A percentile compares a stretch with the other conserved stretches of the same genome.
These are phyloP conservation scores for Harpalus rubripes DNA, from an alignment of 2,888 invertebrate species.

Conservation along the genomic window DNA sequence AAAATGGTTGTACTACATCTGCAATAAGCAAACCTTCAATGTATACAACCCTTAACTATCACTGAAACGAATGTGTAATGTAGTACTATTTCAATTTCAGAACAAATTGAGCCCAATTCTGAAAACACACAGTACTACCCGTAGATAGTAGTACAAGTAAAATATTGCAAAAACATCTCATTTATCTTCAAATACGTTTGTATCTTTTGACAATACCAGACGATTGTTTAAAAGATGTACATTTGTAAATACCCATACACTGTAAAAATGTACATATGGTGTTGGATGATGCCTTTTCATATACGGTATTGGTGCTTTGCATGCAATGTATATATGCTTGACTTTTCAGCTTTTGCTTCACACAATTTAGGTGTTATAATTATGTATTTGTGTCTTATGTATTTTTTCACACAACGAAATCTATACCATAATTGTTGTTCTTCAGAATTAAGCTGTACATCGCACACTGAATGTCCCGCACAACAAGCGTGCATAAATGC, in stretches of 20 bases:
- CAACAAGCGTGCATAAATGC: constrained; percentile 89
- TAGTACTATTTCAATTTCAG: no score
- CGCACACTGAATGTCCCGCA: constrained; percentile 88
- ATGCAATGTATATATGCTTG: constrained; percentile 65
- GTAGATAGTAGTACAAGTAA: not conserved
- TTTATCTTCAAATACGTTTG: not conserved
- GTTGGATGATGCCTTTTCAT: constrained; percentile 63
- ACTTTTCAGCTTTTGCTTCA: constrained; percentile 62
- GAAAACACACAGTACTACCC: no score
- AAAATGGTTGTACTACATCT: no score
- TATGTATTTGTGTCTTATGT: constrained; percentile 27
- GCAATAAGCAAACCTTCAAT: no score
- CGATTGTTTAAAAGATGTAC: constrained; percentile 11
- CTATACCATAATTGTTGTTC: constrained; percentile 65
- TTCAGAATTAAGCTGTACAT: constrained; percentile 88
- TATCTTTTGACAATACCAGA: not conserved
- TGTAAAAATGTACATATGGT: constrained; percentile 64
- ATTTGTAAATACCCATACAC: constrained; percentile 46
- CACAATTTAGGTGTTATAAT: constrained; percentile 6
- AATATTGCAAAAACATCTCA: constrained; percentile 8
- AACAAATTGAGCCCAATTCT: no score
- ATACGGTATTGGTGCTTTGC: constrained; percentile 52
- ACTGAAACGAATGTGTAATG: no score
- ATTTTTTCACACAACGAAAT: not conserved
- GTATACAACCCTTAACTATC: no score